These are phyloP conservation scores for Cnemophilus loriae DNA, from an alignment of 2,113 vertebrate species.

Conservation along the genomic window DNA sequence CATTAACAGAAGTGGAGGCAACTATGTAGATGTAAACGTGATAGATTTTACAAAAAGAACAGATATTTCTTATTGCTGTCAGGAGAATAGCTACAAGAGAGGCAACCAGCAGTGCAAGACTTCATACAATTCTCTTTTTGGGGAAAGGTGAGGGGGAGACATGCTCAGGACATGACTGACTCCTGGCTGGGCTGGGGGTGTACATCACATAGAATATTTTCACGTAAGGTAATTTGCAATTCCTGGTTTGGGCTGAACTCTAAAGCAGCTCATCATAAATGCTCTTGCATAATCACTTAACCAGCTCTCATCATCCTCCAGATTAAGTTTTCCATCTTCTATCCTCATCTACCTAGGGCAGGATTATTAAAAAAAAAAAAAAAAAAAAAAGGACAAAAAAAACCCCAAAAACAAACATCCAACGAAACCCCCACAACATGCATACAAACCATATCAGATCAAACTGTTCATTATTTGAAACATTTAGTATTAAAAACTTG, in stretches of 20 bases:
- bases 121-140: not conserved
- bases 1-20: not conserved
- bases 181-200: not conserved
- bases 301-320: not conserved
- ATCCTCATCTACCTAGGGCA: not conserved
- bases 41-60: not conserved
- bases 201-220: not conserved
- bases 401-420: not conserved
- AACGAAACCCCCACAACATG: not conserved
- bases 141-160: not conserved
- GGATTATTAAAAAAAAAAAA: not conserved
- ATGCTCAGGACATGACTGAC: not conserved
- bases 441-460: not conserved
- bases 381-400: not conserved
- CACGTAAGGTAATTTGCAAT: not conserved
- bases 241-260: not conserved
- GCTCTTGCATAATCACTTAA: not conserved
- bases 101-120: not conserved
- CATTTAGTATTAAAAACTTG: not conserved
- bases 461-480: not conserved
- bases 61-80: not conserved
- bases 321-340: not conserved
- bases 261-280: not conserved
- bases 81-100: not conserved
- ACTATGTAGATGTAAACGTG: not conserved